Conservation (phyloP, 2,888 invertebrate genomes). For the Apodemia hepburni region DNA sequence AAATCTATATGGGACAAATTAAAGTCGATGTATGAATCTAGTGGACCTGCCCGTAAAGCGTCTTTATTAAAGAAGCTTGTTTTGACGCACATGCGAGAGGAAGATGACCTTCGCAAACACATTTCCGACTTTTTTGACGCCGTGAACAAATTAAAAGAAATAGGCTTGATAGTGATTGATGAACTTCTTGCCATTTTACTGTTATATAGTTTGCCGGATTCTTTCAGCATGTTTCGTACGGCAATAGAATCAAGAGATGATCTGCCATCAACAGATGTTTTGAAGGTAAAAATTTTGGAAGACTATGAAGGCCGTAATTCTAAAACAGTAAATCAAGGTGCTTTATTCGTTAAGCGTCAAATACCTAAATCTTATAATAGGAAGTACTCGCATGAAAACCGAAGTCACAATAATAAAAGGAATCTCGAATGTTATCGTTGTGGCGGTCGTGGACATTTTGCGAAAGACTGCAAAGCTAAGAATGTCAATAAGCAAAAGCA, state of each 20-base stretch:
- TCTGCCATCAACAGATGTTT: slow-evolving; percentile 27
- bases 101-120: slow-evolving; percentile 20
- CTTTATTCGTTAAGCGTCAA: background rate
- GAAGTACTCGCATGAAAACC: slow-evolving; percentile 19
- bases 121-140: slow-evolving; percentile 26
- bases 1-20: slow-evolving; percentile 26
- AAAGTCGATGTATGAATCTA: slow-evolving; percentile 25
- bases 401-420: slow-evolving; percentile 2
- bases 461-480: slow-evolving; percentile 23
- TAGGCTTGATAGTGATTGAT: slow-evolving; percentile 25
- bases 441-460: slow-evolving; percentile 25
- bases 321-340: background rate
- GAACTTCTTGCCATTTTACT: slow-evolving; percentile 26
- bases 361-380: background rate
- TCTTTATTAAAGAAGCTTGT: slow-evolving; percentile 27
- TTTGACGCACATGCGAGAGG: slow-evolving; percentile 25
- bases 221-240: slow-evolving; percentile 31
- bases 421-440: slow-evolving; percentile 24
- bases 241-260: slow-evolving; percentile 33
- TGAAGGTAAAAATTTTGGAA: slow-evolving; percentile 27
- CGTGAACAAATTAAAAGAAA: slow-evolving; percentile 25
- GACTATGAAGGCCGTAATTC: slow-evolving; percentile 1
- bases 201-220: slow-evolving; percentile 29
- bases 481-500: background rate
- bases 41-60: slow-evolving; percentile 26